Evolutionary conservation across 2,113 vertebrate genomes (phyloP).

Genomic region (Cairina moschata): DNA sequence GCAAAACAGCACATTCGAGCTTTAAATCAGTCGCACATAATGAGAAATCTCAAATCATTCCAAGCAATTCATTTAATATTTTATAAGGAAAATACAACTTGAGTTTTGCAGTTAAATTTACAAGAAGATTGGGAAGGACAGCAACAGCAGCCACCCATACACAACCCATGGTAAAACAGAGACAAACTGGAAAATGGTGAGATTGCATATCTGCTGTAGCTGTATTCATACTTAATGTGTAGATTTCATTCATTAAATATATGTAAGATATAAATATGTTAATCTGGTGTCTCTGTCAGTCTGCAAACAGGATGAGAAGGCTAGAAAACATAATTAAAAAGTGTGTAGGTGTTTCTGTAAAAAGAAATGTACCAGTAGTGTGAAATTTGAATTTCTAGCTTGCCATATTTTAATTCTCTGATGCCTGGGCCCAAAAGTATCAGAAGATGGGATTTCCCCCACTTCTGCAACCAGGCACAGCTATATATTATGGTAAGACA

Average conservation of each 20-base stretch:
- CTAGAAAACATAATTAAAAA: constrained; percentile 60
- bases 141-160: not conserved
- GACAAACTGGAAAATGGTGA: constrained; percentile 17
- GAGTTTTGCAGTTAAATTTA: constrained; percentile 53
- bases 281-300: constrained; percentile 55
- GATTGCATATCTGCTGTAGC: not conserved
- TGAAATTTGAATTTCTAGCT: constrained; percentile 55
- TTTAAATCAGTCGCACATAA: constrained; percentile 66
- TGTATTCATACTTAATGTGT: not conserved
- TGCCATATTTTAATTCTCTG: constrained; percentile 23
- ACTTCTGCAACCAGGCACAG: not conserved
- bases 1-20: constrained; percentile 1
- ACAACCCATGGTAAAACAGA: constrained; percentile 8
- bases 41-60: constrained; percentile 59
- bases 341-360: constrained; percentile 54
- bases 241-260: constrained; percentile 70
- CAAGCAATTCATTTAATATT: constrained; percentile 69
- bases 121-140: constrained; percentile 45
- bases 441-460: constrained; percentile 11
- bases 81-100: constrained; percentile 70
- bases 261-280: constrained; percentile 59
- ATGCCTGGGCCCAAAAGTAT: not conserved
- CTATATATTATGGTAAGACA: not conserved
- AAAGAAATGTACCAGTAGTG: constrained; percentile 11
- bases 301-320: constrained; percentile 28